A percentile compares a stretch with the other conserved stretches of the same genome.
Evolutionary conservation across 2,797 vertebrate species (phyloP).

Genomic region (Agapornis canus): DNA sequence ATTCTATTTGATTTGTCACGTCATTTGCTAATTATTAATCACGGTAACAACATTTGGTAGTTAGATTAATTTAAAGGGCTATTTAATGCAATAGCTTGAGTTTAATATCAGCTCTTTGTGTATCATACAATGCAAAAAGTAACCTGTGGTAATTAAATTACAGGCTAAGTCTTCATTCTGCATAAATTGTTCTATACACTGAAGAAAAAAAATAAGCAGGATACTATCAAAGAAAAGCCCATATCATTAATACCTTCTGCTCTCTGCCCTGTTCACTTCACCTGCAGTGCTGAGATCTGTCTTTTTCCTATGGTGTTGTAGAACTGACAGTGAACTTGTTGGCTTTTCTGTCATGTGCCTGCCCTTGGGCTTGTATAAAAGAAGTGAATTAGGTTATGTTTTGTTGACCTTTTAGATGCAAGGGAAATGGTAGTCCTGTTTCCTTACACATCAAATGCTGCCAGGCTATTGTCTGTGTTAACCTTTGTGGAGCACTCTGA

Average conservation of each 20-base stretch:
- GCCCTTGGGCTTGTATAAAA: not conserved
- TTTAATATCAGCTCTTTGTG: not conserved
- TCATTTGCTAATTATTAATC: slow-evolving; percentile 28
- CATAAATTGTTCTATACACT: not conserved
- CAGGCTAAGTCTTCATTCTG: not conserved
- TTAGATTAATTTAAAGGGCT: slow-evolving; percentile 1
- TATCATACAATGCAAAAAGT: not conserved
- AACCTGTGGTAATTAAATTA: slow-evolving; percentile 44
- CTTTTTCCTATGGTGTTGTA: not conserved
- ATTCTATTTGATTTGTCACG: not conserved
- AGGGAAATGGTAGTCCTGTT: not conserved
- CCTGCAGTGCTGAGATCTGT: not conserved
- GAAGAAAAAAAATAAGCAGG: not conserved
- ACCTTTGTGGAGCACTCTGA: slow-evolving; percentile 27
- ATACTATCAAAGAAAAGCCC: not conserved
- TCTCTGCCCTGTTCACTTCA: not conserved
- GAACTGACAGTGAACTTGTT: not conserved
- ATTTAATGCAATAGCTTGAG: slow-evolving; percentile 38
- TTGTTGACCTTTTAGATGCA: slow-evolving; percentile 26
- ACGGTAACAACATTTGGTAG: not conserved
- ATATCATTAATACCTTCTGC: not conserved
- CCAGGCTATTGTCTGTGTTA: slow-evolving; percentile 4
- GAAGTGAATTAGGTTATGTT: not conserved
- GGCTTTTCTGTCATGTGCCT: not conserved
- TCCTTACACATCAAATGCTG: not conserved